These are phyloP conservation scores for Oreochromis mossambicus DNA, from an alignment of 2,797 vertebrate species.

Conservation along the genomic window DNA sequence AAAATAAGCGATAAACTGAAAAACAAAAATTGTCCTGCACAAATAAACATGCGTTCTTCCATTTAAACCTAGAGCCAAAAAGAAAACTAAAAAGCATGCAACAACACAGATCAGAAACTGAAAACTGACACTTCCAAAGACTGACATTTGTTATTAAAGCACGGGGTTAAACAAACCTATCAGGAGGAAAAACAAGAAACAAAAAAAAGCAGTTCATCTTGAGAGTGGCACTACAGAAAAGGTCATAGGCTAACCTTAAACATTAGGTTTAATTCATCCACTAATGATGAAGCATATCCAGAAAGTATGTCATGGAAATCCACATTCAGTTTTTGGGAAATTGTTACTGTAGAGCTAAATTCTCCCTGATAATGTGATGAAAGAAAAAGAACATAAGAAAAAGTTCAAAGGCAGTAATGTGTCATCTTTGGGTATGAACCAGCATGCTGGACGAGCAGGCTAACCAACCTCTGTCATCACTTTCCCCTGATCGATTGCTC, in stretches of 20 bases:
- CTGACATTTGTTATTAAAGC: background rate
- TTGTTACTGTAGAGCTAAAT: background rate
- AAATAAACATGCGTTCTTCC: background rate
- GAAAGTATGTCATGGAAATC: background rate
- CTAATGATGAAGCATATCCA: background rate
- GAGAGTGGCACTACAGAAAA: conserved; percentile 8
- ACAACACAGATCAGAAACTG: background rate
- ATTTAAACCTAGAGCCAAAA: background rate
- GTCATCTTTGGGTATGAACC: background rate
- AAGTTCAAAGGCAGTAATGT: background rate
- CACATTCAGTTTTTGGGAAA: background rate
- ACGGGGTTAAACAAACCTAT: background rate
- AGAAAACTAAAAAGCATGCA: background rate
- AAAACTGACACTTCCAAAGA: background rate
- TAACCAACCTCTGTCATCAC: background rate
- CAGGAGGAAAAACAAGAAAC: background rate
- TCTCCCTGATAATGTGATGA: background rate
- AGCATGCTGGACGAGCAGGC: background rate
- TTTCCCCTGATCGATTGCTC: background rate
- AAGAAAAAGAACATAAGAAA: background rate
- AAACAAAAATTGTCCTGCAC: background rate
- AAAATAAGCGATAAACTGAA: background rate
- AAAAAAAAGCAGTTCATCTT: background rate
- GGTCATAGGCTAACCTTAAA: background rate
- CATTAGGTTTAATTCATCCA: background rate